Percentiles rank a stretch among this genome's conserved stretches.
Evolutionary conservation across 2,888 invertebrate species (phyloP).

Genomic region (Chrysina gloriosa): DNA sequence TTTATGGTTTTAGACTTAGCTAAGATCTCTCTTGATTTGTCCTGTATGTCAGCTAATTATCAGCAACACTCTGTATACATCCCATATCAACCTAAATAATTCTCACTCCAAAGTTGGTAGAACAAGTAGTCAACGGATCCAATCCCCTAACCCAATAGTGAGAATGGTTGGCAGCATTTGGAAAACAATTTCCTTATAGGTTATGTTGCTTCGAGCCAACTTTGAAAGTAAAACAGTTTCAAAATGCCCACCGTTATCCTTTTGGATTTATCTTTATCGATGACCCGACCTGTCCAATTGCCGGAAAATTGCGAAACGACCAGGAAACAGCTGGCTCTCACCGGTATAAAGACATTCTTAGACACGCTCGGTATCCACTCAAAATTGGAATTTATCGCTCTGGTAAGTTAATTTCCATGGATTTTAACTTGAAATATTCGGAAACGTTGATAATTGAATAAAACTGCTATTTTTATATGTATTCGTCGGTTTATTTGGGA

Average conservation of each 20-base stretch:
- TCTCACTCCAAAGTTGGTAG: too few species aligned
- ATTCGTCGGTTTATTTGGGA: neutral
- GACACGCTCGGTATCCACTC: constrained; percentile 74
- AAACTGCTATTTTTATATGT: neutral
- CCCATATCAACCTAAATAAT: too few species aligned
- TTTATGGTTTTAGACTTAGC: too few species aligned
- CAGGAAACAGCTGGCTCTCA: constrained; percentile 72
- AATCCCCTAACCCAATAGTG: too few species aligned
- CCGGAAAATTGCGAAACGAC: constrained; percentile 69
- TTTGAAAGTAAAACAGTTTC: neutral
- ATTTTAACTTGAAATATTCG: neutral
- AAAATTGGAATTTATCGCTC: constrained; percentile 77
- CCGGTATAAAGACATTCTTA: constrained; percentile 74
- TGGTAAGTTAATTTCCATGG: constrained; percentile 67
- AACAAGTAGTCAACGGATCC: too few species aligned
- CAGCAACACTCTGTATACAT: too few species aligned
- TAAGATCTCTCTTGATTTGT: too few species aligned
- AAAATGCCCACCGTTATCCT: constrained; percentile 80
- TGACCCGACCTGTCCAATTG: constrained; percentile 71
- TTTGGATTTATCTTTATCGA: constrained; percentile 79
- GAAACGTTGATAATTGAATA: neutral
- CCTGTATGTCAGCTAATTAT: too few species aligned
- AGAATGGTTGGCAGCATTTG: neutral
- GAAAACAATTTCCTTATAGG: neutral
- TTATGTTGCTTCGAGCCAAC: neutral